phyloP scores from a whole-genome alignment of 2,797 vertebrate genomes.

The Propithecus deckenii region DNA sequence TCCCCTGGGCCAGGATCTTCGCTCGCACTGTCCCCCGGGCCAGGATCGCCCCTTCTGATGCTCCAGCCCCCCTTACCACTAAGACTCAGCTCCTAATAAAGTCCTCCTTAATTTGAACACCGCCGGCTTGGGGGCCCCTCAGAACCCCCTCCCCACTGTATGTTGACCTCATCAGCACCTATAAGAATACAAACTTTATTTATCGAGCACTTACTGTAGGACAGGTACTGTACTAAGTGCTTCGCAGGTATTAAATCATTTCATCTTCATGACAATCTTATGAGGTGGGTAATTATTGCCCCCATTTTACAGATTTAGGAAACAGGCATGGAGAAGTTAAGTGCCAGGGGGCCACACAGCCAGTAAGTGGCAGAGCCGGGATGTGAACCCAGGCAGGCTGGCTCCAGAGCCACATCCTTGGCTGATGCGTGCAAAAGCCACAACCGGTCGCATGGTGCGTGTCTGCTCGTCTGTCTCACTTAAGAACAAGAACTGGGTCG shows the following conservation, averaged over 20 bases:
- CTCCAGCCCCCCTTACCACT: background rate
- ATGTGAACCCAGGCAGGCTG: background rate
- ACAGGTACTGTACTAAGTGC: background rate
- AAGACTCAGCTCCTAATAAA: background rate
- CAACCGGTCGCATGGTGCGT: rapidly evolving
- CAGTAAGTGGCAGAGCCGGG: background rate
- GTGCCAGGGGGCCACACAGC: background rate
- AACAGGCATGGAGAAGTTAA: background rate
- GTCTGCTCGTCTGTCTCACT: background rate
- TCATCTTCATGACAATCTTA: background rate
- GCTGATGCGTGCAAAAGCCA: background rate
- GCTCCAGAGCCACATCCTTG: background rate
- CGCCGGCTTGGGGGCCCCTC: background rate
- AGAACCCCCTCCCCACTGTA: too few relatives aligned
- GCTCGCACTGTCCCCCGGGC: background rate
- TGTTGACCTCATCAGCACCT: background rate
- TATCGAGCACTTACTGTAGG: background rate
- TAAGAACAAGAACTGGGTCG: background rate
- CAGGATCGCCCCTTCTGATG: background rate
- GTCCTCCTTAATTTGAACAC: background rate
- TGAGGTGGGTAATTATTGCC: background rate
- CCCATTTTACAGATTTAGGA: background rate
- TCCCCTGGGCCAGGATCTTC: background rate
- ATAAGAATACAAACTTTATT: background rate
- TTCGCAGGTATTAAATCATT: background rate